Evolutionary conservation across 2,888 invertebrate genomes (phyloP).

Genomic region (Harpagoxenus sublaevis): DNA sequence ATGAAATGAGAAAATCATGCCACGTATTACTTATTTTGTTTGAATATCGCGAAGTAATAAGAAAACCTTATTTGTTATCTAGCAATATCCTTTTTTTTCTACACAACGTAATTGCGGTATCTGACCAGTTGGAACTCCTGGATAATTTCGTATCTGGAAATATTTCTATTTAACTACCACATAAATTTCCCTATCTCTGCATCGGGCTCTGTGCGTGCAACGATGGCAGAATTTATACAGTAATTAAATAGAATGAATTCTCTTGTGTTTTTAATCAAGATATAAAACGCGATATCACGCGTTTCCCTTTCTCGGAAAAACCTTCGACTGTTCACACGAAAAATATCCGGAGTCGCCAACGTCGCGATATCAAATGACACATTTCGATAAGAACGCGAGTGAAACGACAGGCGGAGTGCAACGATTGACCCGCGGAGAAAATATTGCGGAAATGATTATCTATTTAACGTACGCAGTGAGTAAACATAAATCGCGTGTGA

Average conservation of each 20-base stretch:
- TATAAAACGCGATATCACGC: background rate
- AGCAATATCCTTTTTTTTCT: background rate
- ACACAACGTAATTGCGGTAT: background rate
- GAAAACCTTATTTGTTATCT: background rate
- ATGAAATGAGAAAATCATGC: background rate
- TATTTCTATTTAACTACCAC: conserved; percentile 8
- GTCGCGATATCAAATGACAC: conserved; percentile 22
- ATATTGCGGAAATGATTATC: background rate
- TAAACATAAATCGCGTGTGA: background rate
- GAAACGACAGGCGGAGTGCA: background rate
- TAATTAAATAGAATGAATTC: conserved; percentile 17
- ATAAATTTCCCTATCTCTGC: conserved; percentile 15
- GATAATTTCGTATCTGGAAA: background rate
- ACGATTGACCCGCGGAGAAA: background rate
- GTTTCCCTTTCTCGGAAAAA: background rate
- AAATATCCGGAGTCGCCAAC: background rate
- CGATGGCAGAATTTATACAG: background rate
- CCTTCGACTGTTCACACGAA: background rate
- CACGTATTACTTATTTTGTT: background rate
- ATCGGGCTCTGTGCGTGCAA: background rate
- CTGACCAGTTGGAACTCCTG: background rate
- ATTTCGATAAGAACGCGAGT: conserved; percentile 24
- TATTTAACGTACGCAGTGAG: background rate
- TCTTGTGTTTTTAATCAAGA: background rate
- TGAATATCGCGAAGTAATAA: background rate